Evolutionary conservation across 2,888 invertebrate species (phyloP).

Genomic region (Tupiocoris notatus): DNA sequence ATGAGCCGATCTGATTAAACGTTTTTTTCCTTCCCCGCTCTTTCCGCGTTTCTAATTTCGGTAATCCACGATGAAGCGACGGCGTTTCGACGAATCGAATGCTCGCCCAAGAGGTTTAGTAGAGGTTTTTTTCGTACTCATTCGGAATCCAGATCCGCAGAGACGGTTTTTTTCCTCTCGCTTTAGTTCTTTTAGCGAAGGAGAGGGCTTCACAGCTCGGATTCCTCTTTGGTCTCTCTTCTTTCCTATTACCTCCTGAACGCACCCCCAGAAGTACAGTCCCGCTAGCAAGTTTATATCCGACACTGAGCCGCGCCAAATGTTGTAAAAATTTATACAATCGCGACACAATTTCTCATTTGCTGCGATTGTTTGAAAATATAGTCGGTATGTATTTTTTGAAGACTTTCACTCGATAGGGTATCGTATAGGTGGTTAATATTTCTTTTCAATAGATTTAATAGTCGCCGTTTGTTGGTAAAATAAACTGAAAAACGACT

Average conservation of each 20-base stretch:
- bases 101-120: conserved; percentile 31
- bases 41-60: conserved; percentile 34
- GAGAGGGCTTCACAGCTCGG: conserved; percentile 28
- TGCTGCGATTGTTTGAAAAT: too few species aligned
- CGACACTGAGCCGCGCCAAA: not conserved
- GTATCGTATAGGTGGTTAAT: too few species aligned
- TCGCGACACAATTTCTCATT: too few species aligned
- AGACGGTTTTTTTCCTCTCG: conserved; percentile 20
- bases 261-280: conserved; percentile 22
- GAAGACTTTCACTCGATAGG: too few species aligned
- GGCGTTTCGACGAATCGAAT: not conserved
- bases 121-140: conserved; percentile 4
- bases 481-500: too few species aligned
- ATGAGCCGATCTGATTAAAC: conserved; percentile 27
- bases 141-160: conserved; percentile 3
- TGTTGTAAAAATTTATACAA: not conserved
- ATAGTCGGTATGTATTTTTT: too few species aligned
- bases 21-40: conserved; percentile 1
- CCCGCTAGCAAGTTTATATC: conserved; percentile 19
- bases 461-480: too few species aligned
- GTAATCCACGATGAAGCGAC: conserved; percentile 26
- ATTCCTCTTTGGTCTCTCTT: conserved; percentile 11
- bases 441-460: too few species aligned
- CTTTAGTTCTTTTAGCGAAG: conserved; percentile 1
- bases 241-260: not conserved